Base-by-base conservation (phyloP, 1,140 invertebrate genomes). In the Brachionus plicatilis region DNA sequence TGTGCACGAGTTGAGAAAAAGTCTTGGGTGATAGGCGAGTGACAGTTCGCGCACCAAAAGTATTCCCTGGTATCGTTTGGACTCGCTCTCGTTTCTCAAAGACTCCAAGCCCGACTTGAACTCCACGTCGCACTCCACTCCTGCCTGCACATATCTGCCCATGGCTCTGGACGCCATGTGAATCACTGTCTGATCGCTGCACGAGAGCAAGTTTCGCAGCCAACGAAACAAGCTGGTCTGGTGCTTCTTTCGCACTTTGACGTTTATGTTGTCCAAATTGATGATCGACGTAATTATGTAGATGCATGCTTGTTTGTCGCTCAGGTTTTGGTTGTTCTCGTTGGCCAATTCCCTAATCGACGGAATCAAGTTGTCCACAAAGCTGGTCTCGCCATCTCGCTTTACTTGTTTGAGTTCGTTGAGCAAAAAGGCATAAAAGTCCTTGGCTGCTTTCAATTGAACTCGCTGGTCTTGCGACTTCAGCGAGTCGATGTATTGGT, bases 151-250 rank as follows among this genome's bases (percentile, higher is more conserved):
- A 66, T 98, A 90, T 85, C 94, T 94, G 0, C 96, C 96, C 85
- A 98, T 93, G 8, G 96, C 96, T 88, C 95, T 95, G 14, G 96
- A 95, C n/a, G 95, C 94, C 84, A 97, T 91, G 90, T 98, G 96
- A 94, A 98, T 97, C 0, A 98, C 94, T 50, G 93, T 93, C 1
- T 94, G 93, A 91, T 99, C 96, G 86, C 92, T 94, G 8, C 94
- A 96, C 12, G 95, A 94, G 43, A 97, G 89, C 24, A 96, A 89
- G 88, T 96, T 96, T 80, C 96, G 92, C 11, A 98, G 89, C 79
- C 79, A 82, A 41, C 65, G 53, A 47, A 82, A 65, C 12, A 60
- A 41, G 37, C 79, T 82, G 14, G 79, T 65, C 20, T 82, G 79
- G 29, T 82, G 79, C 41, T 82, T 82, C 45, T 82, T 82, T 2